Base-by-base conservation (phyloP, 2,797 vertebrate species). In the Cichlasoma orientale region DNA sequence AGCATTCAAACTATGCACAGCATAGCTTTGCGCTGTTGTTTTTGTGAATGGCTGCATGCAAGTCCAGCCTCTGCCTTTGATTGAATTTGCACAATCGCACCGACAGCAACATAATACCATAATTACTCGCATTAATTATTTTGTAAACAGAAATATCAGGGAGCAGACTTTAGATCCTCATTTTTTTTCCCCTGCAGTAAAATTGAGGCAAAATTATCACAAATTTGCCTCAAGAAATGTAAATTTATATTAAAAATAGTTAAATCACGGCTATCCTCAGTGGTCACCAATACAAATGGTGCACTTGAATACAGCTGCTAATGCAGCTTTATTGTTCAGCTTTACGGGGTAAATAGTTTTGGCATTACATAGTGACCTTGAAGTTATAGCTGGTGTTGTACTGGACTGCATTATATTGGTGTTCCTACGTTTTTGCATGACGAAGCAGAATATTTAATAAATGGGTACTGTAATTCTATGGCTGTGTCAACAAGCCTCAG, bases 21-120 rank as follows among this genome's bases (percentile, higher is more conserved):
- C 41, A 68, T 50, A 41, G 41, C 16, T 47, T 27, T 0, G 16
- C 47, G 23, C 41, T 47, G 21, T 66, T 66, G 18, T 38, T 14
- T 66, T 66, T 66, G 36, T 66, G 61, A 16, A 47, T 38, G 61
- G 61, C 61, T 66, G 61, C 61, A 27, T 47, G 61, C 23, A 66
- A 47, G 61, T 47, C 61, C 61, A 44, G 23, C 61, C 38, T 12
- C 38, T 66, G 38, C 38, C 38, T 66, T 66, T 66, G 61, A 21
- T 47, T 66, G 61, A 66, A 47, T 44, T 66, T 36, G 36, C 25
- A 44, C 18, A 27, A 27, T 29, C 1, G 19, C 25, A 10, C 8
- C 36, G 11, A 36, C 41, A 4, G 25, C 41, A 50, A 47, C 61
- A 50, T 27, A 27, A 41, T 47, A 4, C 61, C 27, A 68, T 29